A percentile compares a stretch with the other conserved stretches of the same genome.
phyloP scores from a whole-genome alignment of 2,888 invertebrate species.

The Hyppa rectilinea region DNA sequence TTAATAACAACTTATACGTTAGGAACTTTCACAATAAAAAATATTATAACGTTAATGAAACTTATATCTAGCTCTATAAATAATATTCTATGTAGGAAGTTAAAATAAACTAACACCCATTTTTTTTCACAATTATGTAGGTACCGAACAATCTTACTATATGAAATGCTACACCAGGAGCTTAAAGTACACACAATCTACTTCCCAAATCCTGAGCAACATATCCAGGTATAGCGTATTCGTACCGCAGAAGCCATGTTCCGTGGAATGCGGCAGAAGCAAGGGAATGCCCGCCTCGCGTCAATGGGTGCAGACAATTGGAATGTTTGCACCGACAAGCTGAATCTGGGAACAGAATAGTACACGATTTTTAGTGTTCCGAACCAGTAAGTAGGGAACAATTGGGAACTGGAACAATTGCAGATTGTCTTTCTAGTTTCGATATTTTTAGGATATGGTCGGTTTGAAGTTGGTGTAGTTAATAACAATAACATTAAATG shows the following conservation, averaged over 20 bases:
- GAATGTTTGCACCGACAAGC: conserved; percentile 68
- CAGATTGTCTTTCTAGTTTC: conserved; percentile 10
- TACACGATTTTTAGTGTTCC: conserved; percentile 51
- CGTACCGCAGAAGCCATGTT: conserved; percentile 44
- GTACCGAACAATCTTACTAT: neutral
- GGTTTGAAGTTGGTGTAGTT: neutral
- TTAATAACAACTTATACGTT: too few relatives aligned
- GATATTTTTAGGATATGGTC: neutral
- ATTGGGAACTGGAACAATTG: conserved; percentile 45
- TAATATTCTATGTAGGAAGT: too few relatives aligned
- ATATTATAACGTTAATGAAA: too few relatives aligned
- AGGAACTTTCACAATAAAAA: too few relatives aligned
- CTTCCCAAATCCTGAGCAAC: conserved; percentile 31
- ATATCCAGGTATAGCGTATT: conserved; percentile 36
- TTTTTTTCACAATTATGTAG: neutral
- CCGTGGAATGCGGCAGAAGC: conserved; percentile 63
- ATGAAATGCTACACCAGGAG: conserved; percentile 5
- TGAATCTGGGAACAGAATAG: conserved; percentile 55
- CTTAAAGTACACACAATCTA: conserved; percentile 31
- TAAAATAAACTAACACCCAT: too few relatives aligned
- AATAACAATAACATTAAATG: too few relatives aligned
- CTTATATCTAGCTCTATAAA: too few relatives aligned
- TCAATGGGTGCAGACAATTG: conserved; percentile 72
- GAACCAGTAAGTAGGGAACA: conserved; percentile 53
- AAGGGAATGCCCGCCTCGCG: conserved; percentile 67